phyloP scores from a whole-genome alignment of 2,797 vertebrate genomes.

The Pelochelys cantorii region DNA sequence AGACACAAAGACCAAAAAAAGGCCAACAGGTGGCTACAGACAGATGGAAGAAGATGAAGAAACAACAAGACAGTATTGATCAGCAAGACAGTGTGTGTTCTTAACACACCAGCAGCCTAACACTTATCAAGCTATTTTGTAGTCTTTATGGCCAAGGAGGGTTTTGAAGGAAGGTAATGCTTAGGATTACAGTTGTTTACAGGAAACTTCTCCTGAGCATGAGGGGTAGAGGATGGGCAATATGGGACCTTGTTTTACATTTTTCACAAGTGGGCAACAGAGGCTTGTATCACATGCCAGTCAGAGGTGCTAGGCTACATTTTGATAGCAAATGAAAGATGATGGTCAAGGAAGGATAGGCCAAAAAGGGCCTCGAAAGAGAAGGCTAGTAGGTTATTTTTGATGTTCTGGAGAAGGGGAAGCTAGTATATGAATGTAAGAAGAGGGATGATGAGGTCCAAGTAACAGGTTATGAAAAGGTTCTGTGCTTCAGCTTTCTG shows the following conservation, averaged over 20 bases:
- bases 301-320: slow-evolving; percentile 39
- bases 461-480: not conserved
- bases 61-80: slow-evolving; percentile 70
- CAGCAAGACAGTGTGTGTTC: slow-evolving; percentile 61
- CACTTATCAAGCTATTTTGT: not conserved
- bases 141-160: slow-evolving; percentile 65
- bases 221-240: slow-evolving; percentile 42
- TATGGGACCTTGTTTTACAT: slow-evolving; percentile 73
- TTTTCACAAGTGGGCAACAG: slow-evolving; percentile 49
- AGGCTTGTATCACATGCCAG: slow-evolving; percentile 18
- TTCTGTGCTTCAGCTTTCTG: not conserved
- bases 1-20: slow-evolving; percentile 60
- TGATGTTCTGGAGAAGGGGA: not conserved
- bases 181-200: slow-evolving; percentile 58
- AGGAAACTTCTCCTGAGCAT: not conserved
- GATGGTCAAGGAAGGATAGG: not conserved
- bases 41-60: slow-evolving; percentile 70
- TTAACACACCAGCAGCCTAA: not conserved
- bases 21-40: slow-evolving; percentile 16
- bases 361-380: not conserved
- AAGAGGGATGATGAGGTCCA: not conserved
- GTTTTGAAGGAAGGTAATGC: slow-evolving; percentile 68
- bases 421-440: not conserved
- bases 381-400: not conserved
- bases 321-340: slow-evolving; percentile 32